Conservation (phyloP, 2,888 invertebrate species). For the Synergus laeviventris region DNA sequence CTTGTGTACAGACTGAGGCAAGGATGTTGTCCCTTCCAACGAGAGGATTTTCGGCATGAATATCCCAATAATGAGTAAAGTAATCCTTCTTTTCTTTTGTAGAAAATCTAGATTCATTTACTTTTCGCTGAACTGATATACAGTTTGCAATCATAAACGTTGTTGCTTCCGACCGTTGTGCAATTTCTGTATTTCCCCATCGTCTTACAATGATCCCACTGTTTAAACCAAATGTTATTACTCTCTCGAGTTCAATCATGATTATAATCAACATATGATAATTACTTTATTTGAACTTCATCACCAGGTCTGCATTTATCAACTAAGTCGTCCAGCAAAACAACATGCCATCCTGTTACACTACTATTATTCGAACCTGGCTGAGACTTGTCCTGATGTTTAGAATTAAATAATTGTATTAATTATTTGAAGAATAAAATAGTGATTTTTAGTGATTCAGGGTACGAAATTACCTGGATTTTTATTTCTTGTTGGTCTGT, state of each 20-base stretch:
- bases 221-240: slow-evolving; percentile 47
- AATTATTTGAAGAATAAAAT: not conserved
- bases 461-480: slow-evolving; percentile 80
- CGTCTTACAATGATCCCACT: slow-evolving; percentile 88
- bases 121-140: slow-evolving; percentile 66
- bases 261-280: slow-evolving; percentile 20
- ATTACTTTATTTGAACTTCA: slow-evolving; percentile 88
- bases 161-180: slow-evolving; percentile 81
- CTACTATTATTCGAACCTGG: slow-evolving; percentile 53
- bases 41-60: slow-evolving; percentile 81
- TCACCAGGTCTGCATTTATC: slow-evolving; percentile 93
- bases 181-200: slow-evolving; percentile 82
- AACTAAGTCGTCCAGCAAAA: slow-evolving; percentile 85
- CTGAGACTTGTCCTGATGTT: slow-evolving; percentile 43
- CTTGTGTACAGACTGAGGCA: slow-evolving; percentile 90
- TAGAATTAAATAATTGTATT: not conserved
- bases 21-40: slow-evolving; percentile 87
- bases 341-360: slow-evolving; percentile 64
- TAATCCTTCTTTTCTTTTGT: slow-evolving; percentile 81
- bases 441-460: not conserved
- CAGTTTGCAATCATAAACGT: slow-evolving; percentile 71
- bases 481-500: slow-evolving; percentile 92
- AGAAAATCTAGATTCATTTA: slow-evolving; percentile 65
- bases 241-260: slow-evolving; percentile 13
- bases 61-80: slow-evolving; percentile 85